Evolutionary conservation across 2,113 vertebrate species (phyloP).

Genomic region (Chamaetylas fuelleborni): DNA sequence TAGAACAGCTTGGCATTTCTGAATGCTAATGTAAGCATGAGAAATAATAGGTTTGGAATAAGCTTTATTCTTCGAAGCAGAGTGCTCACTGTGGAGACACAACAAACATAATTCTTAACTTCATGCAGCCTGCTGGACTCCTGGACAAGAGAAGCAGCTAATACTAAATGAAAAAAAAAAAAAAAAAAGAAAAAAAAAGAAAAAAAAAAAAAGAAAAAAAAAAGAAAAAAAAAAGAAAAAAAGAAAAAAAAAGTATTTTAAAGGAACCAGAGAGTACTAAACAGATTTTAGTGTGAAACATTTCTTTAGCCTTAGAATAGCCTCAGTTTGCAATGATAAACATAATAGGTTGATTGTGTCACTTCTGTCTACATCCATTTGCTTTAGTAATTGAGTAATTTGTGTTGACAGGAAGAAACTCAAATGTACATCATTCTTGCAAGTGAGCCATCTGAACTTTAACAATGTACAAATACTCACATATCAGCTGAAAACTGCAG

Average conservation of each 20-base stretch:
- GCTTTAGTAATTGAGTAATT: neutral
- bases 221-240: neutral
- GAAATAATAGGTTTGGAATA: neutral
- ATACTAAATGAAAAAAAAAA: neutral
- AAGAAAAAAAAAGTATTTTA: neutral
- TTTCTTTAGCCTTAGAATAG: neutral
- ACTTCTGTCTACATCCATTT: neutral
- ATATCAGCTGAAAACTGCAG: neutral
- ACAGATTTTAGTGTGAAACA: neutral
- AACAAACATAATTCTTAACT: neutral
- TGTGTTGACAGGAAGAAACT: neutral
- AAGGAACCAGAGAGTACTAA: neutral
- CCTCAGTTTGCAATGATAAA: neutral
- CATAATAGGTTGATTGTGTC: neutral
- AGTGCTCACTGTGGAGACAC: neutral
- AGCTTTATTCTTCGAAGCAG: neutral
- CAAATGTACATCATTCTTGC: neutral
- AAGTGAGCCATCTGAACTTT: neutral
- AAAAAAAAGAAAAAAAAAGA: too few species aligned
- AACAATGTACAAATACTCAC: neutral
- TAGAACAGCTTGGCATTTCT: neutral
- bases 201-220: neutral
- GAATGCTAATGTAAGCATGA: slow-evolving; percentile 3
- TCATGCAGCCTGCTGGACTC: neutral
- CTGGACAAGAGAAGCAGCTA: neutral